Evolutionary conservation across 2,888 invertebrate species (phyloP).

Genomic region (Dusona sp.): DNA sequence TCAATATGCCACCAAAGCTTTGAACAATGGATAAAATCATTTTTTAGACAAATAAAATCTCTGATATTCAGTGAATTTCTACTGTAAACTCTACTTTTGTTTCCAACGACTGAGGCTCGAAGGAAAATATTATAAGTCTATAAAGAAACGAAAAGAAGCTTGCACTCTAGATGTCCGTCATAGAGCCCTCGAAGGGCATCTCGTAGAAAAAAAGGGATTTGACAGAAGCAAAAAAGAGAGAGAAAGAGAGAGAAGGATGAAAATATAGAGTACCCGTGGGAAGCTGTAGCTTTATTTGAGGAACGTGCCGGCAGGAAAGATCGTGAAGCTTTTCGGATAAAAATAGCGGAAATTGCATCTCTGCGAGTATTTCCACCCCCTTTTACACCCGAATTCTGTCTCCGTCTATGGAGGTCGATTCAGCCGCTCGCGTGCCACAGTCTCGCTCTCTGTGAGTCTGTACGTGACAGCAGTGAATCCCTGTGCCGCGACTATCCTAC

Average conservation of each 20-base stretch:
- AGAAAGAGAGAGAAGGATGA: slow-evolving; percentile 28
- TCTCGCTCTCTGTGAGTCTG: slow-evolving; percentile 75
- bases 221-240: background rate
- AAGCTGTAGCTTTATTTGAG: slow-evolving; percentile 81
- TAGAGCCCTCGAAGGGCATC: slow-evolving; percentile 45
- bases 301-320: slow-evolving; percentile 82
- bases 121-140: background rate
- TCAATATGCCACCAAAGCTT: background rate
- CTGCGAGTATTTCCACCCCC: slow-evolving; percentile 64
- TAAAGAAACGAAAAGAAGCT: slow-evolving; percentile 25
- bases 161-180: slow-evolving; percentile 34
- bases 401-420: slow-evolving; percentile 69
- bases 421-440: slow-evolving; percentile 72
- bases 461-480: slow-evolving; percentile 81
- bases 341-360: slow-evolving; percentile 85
- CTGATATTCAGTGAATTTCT: slow-evolving; percentile 10
- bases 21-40: background rate
- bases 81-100: background rate
- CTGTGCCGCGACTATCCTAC: slow-evolving; percentile 73
- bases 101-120: slow-evolving; percentile 4
- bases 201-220: slow-evolving; percentile 26
- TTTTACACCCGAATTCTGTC: slow-evolving; percentile 37
- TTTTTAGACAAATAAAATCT: background rate
- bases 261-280: slow-evolving; percentile 52
- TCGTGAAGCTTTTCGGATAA: slow-evolving; percentile 83